Conservation (phyloP, 2,888 invertebrate species). For the Noctuana brunneofusca region DNA sequence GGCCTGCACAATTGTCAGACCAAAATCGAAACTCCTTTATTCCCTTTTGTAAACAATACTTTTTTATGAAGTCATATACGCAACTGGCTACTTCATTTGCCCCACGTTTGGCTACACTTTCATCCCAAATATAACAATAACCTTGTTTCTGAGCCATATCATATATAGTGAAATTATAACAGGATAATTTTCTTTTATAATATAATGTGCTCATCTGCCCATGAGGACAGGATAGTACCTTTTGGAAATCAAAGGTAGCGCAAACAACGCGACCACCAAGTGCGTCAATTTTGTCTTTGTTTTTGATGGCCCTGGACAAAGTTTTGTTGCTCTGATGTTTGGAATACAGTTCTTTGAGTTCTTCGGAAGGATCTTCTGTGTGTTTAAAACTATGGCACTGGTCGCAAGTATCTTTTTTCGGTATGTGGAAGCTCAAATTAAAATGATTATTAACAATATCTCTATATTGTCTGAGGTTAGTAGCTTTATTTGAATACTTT, state of each 20-base stretch:
- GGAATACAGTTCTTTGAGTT: not conserved
- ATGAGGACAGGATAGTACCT: conserved; percentile 36
- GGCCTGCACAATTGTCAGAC: no score
- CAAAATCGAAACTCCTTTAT: no score
- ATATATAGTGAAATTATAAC: no score
- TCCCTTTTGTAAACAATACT: no score
- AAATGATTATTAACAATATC: not conserved
- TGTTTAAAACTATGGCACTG: not conserved
- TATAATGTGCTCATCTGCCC: conserved; percentile 16
- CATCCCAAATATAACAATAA: no score
- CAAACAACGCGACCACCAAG: not conserved
- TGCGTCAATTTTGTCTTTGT: not conserved
- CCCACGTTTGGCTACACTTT: no score
- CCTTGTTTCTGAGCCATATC: no score
- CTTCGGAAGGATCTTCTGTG: not conserved
- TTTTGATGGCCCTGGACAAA: not conserved
- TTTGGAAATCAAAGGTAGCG: conserved; percentile 12
- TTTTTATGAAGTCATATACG: no score
- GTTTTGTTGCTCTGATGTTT: not conserved
- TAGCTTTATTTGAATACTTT: conserved; percentile 40
- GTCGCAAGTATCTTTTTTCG: not conserved
- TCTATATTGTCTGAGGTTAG: not conserved
- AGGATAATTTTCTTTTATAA: conserved; percentile 3
- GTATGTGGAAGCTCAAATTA: not conserved
- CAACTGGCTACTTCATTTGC: no score